phyloP scores from a whole-genome alignment of 2,113 vertebrate genomes.

The Notarius quadriscutis region DNA sequence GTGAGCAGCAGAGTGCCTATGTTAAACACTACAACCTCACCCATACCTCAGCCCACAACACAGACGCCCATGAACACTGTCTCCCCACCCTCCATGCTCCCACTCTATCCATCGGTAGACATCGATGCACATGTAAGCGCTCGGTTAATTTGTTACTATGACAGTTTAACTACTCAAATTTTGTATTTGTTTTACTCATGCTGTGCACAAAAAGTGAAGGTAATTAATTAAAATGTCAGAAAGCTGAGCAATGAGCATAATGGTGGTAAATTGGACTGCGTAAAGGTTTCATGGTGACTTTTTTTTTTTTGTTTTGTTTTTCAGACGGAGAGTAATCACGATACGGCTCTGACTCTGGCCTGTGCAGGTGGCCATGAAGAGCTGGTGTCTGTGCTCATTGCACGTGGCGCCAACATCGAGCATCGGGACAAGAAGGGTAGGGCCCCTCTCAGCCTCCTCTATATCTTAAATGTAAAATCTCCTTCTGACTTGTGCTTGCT shows the following conservation, averaged over 20 bases:
- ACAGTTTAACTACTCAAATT: background rate
- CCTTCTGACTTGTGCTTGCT: background rate
- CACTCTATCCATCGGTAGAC: conserved; percentile 93
- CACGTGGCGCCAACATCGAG: conserved; percentile 95
- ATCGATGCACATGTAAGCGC: conserved; percentile 95
- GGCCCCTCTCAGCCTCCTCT: background rate
- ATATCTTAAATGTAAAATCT: background rate
- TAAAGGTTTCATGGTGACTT: background rate
- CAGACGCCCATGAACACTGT: conserved; percentile 80
- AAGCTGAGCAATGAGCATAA: background rate
- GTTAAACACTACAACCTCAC: conserved; percentile 83
- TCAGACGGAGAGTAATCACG: conserved; percentile 98
- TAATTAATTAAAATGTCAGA: background rate
- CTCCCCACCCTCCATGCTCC: conserved; percentile 82
- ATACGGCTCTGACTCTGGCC: conserved; percentile 94
- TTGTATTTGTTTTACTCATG: background rate
- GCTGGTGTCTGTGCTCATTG: conserved; percentile 94
- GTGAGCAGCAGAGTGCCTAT: conserved; percentile 93
- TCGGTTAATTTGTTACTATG: background rate
- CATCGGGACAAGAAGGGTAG: conserved; percentile 98
- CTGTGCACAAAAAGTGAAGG: background rate
- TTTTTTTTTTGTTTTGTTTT: background rate
- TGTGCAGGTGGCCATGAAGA: conserved; percentile 98
- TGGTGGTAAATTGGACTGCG: background rate
- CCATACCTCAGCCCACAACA: conserved; percentile 79